These are phyloP conservation scores for Calvadosia cruxmelitensis DNA, from an alignment of 30 jellyfish, hydroid and myxozoan species.

Conservation along the genomic window DNA sequence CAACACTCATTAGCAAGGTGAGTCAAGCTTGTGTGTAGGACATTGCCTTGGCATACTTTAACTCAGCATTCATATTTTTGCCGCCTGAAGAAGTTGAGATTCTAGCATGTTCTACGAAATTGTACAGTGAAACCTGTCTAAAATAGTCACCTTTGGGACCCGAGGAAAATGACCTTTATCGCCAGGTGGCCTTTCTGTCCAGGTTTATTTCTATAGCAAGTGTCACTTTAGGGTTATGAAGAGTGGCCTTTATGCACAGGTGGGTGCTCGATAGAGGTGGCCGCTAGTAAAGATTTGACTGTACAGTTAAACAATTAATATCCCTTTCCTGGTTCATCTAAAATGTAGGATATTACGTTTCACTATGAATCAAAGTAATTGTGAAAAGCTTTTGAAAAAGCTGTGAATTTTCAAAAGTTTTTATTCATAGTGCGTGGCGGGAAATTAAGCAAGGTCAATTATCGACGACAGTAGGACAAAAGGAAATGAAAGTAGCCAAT, in stretches of 20 bases:
- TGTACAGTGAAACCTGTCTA: not conserved
- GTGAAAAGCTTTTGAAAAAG: no score
- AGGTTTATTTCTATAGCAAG: not conserved
- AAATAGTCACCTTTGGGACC: not conserved
- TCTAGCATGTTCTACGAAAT: not conserved
- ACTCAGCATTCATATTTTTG: no score
- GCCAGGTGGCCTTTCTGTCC: not conserved
- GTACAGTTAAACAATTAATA: not conserved
- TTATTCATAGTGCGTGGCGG: no score
- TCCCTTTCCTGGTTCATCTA: no score
- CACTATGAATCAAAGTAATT: no score
- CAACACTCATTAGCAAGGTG: conserved; percentile 81
- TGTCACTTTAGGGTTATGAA: not conserved
- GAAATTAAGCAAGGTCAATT: no score
- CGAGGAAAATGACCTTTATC: not conserved
- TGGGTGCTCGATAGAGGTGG: not conserved
- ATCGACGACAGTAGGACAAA: no score
- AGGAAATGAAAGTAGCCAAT: no score
- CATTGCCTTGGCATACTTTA: no score
- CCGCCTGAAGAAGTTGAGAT: not conserved
- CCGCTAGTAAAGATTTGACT: not conserved
- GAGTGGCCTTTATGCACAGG: not conserved
- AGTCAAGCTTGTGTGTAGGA: not conserved
- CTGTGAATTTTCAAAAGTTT: no score
- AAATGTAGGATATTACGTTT: no score